Evolutionary conservation across 2,888 invertebrate species (phyloP), one percentile per base, ranked within the genome.

Genomic region (Oscheius sp.): DNA sequence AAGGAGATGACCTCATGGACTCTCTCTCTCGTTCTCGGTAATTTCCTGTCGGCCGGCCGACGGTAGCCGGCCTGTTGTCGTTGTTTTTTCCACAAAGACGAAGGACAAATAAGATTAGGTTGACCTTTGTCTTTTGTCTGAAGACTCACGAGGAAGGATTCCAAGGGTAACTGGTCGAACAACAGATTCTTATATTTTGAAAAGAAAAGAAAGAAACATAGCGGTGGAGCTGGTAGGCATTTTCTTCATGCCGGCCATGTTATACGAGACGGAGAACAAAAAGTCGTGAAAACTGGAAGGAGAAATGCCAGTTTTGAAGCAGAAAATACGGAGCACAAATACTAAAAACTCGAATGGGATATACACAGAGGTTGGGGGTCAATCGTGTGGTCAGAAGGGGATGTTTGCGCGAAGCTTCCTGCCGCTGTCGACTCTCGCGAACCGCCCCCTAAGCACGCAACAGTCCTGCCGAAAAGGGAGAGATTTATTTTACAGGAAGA

Each of bases 371-470:
- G 41, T 26, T 26, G 59, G 44, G 59, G 59, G 59, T 44, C 41
- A 59, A 24, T 59, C 59, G 59, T 59, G 59, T 44, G 59, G 41
- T 41, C 59, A 57, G 36, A 32, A 44, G 24, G 47, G 59, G 41
- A 41, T 38, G 41, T 59, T 41, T 59, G 38, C 41, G 59, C 24
- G 26, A 41, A 44, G 59, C 59, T 41, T 38, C 41, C 59, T 30
- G 54, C 54, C 32, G 20, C n/a, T n/a, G n/a, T 14, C 49, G 20
- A 30, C 41, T 59, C 44, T 24, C 57, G 57, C 36, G 38, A 12
- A n/a, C 50, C 20, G 33, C 54, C 33, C 36, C 33, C 32, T 30
- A 2, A n/a, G 54, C 54, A 54, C 54, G 54, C 54, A 54, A 54
- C 54, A 17, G 12, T 41, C n/a, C 41, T 20, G 41, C 3, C 41